A percentile compares a stretch with the other conserved stretches of the same genome.
Evolutionary conservation across 2,113 vertebrate species (phyloP).

Genomic region (Cynoglossus semilaevis): DNA sequence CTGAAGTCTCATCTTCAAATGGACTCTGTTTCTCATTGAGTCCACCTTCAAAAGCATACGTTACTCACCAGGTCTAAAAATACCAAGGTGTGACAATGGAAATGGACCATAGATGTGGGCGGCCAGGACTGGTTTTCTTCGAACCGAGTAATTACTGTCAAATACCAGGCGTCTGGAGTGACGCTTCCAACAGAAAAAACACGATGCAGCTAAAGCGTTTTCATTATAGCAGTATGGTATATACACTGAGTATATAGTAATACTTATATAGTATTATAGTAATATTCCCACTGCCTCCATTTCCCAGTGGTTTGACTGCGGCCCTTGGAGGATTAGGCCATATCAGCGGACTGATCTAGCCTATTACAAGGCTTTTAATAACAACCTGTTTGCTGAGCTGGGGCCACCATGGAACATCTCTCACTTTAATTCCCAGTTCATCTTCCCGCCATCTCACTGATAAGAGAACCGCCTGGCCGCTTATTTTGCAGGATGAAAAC

Average conservation of each 20-base stretch:
- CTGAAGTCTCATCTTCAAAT: constrained; percentile 62
- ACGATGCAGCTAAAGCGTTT: constrained; percentile 7
- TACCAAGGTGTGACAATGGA: constrained; percentile 27
- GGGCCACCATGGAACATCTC: constrained; percentile 32
- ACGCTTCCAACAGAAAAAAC: constrained; percentile 25
- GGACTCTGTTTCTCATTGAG: constrained; percentile 47
- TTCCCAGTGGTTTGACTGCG: constrained; percentile 41
- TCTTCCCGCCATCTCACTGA: constrained; percentile 12
- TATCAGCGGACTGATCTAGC: constrained; percentile 54
- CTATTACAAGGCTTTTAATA: constrained; percentile 60
- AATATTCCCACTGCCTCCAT: constrained; percentile 12
- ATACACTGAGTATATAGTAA: too few species aligned
- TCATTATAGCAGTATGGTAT: too few species aligned
- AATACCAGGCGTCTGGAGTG: constrained; percentile 1
- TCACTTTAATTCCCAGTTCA: constrained; percentile 33
- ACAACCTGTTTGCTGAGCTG: constrained; percentile 34
- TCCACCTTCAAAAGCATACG: constrained; percentile 63
- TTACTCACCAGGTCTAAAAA: constrained; percentile 55
- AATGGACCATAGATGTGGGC: constrained; percentile 24
- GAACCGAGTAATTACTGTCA: constrained; percentile 40
- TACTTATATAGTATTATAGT: too few species aligned
- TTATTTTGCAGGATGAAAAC: constrained; percentile 24
- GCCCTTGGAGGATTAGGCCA: constrained; percentile 46
- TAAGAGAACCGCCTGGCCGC: constrained; percentile 37
- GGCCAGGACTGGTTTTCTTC: constrained; percentile 11